These are phyloP conservation scores for Nyctibius grandis DNA, from an alignment of 2,797 vertebrate species.

Conservation along the genomic window DNA sequence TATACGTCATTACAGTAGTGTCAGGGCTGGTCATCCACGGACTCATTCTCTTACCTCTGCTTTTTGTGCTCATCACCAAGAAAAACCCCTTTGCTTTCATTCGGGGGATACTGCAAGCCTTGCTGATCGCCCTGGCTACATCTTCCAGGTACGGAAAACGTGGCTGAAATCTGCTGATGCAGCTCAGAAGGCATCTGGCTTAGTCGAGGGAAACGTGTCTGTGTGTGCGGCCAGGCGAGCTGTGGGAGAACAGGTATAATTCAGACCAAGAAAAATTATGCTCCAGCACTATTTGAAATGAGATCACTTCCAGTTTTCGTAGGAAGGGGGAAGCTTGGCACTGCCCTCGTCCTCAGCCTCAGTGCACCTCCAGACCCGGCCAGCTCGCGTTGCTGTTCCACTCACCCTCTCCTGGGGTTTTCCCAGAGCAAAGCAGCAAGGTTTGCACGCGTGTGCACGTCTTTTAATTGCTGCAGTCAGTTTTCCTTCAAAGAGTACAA, in stretches of 20 bases:
- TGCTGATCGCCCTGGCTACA: slow-evolving; percentile 88
- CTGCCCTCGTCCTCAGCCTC: background rate
- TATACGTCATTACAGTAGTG: slow-evolving; percentile 85
- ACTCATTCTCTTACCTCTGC: slow-evolving; percentile 81
- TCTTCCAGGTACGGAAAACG: slow-evolving; percentile 80
- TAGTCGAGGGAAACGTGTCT: rapidly evolving
- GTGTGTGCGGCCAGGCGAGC: rapidly evolving
- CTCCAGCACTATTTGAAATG: background rate
- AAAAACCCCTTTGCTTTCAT: slow-evolving; percentile 87
- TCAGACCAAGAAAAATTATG: background rate
- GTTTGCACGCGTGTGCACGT: rapidly evolving
- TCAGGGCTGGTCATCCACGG: slow-evolving; percentile 83
- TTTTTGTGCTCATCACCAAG: slow-evolving; percentile 82
- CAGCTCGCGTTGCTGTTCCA: rapidly evolving
- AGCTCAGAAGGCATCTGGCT: background rate
- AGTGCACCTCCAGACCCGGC: rapidly evolving
- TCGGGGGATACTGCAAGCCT: slow-evolving; percentile 85
- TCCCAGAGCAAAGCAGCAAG: background rate
- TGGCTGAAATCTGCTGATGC: rapidly evolving
- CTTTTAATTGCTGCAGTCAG: background rate
- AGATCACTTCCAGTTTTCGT: background rate
- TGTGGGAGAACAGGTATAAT: background rate
- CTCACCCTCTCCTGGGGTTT: background rate
- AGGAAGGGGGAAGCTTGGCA: background rate
- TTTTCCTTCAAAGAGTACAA: background rate